Evolutionary conservation across 1,140 invertebrate species (phyloP).

Genomic region (Drosophila willistoni): DNA sequence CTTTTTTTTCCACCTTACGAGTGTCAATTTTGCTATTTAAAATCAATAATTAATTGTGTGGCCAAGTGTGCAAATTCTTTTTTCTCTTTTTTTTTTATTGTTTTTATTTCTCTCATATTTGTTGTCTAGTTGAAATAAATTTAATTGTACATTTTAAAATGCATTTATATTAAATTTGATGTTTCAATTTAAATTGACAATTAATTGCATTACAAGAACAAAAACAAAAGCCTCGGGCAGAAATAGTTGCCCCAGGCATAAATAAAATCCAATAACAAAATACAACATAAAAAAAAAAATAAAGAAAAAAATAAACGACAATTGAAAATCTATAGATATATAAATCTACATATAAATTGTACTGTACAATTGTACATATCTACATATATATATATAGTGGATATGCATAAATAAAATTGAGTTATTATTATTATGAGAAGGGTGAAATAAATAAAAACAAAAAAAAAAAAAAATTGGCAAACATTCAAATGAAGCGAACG

Average conservation of each 20-base stretch:
- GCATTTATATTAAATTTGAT: conserved; percentile 77
- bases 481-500: conserved; percentile 1
- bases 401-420: conserved; percentile 67
- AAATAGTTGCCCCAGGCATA: conserved; percentile 16
- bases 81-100: conserved; percentile 1
- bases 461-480: neutral
- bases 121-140: conserved; percentile 64
- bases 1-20: conserved; percentile 13
- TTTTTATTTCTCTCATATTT: conserved; percentile 34
- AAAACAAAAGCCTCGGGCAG: conserved; percentile 12
- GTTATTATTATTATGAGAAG: conserved; percentile 2
- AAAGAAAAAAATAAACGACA: neutral
- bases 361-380: neutral
- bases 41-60: conserved; percentile 75
- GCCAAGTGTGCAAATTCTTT: conserved; percentile 24
- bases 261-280: conserved; percentile 21
- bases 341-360: neutral
- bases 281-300: neutral
- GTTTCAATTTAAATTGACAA: conserved; percentile 78
- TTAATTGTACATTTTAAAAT: conserved; percentile 75
- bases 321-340: conserved; percentile 23
- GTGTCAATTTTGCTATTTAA: conserved; percentile 45
- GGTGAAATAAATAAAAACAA: neutral
- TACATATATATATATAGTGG: conserved; percentile 49
- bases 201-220: conserved; percentile 75